Evolutionary conservation across 2,888 invertebrate genomes (phyloP).

Genomic region (Alloscopus bannaensis): DNA sequence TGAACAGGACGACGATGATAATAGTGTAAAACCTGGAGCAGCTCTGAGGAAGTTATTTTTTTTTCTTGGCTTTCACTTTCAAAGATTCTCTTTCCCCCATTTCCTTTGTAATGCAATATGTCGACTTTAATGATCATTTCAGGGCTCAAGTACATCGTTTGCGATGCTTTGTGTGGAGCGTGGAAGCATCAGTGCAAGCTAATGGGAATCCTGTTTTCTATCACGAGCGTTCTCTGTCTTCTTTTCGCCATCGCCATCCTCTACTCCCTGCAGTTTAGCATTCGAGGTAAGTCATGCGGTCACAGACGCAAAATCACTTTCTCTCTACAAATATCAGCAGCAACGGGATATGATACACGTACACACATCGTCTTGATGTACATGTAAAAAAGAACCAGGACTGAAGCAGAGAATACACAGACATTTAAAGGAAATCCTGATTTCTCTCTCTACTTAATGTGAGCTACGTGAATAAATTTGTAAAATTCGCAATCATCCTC

Average conservation of each 20-base stretch:
- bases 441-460: slow-evolving; percentile 18
- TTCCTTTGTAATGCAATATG: slow-evolving; percentile 63
- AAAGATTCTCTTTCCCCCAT: slow-evolving; percentile 48
- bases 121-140: slow-evolving; percentile 65
- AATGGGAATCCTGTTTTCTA: slow-evolving; percentile 73
- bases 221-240: slow-evolving; percentile 73
- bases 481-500: slow-evolving; percentile 11
- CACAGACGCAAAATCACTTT: slow-evolving; percentile 26
- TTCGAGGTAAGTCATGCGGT: slow-evolving; percentile 71
- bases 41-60: no score
- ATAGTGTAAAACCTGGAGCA: no score
- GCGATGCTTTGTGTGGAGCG: slow-evolving; percentile 73
- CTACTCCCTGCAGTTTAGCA: slow-evolving; percentile 73
- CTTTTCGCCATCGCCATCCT: slow-evolving; percentile 72
- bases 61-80: slow-evolving; percentile 28
- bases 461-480: slow-evolving; percentile 42
- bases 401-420: no score
- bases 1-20: slow-evolving; percentile 13
- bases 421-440: no score
- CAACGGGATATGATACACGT: no score
- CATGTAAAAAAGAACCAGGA: no score
- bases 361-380: no score
- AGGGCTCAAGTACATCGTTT: slow-evolving; percentile 73
- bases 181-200: slow-evolving; percentile 74
- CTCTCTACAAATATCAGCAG: no score